Evolutionary conservation across 1,140 invertebrate genomes (phyloP).

Genomic region (Rhynchophorus ferrugineus): DNA sequence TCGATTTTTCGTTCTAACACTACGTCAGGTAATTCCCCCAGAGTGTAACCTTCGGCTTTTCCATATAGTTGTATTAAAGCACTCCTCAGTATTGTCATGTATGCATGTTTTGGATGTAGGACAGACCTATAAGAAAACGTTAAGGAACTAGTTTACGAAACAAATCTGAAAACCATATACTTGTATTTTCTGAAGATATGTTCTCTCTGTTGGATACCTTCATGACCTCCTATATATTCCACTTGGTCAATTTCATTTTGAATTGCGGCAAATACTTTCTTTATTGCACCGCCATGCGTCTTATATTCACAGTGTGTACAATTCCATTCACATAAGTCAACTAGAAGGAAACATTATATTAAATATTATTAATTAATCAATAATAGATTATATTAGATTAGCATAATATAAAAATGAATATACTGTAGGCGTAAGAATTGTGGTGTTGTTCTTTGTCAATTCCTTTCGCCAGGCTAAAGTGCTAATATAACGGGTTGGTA

Average conservation of each 20-base stretch:
- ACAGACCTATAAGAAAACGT: slow-evolving; percentile 45
- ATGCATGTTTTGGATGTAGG: slow-evolving; percentile 65
- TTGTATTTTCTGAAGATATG: slow-evolving; percentile 47
- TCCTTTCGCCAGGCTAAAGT: no score
- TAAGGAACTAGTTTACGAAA: no score
- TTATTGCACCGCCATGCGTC: slow-evolving; percentile 51
- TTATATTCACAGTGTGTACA: slow-evolving; percentile 62
- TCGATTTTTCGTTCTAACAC: slow-evolving; percentile 68
- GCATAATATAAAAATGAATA: no score
- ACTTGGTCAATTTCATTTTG: slow-evolving; percentile 52
- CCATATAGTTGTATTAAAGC: slow-evolving; percentile 69
- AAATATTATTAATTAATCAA: not conserved
- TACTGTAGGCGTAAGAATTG: no score
- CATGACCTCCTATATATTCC: slow-evolving; percentile 40
- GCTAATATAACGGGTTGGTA: no score
- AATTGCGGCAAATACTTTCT: slow-evolving; percentile 51
- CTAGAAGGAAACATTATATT: slow-evolving; percentile 34
- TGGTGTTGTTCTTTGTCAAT: no score
- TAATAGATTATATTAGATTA: no score
- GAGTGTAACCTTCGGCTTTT: slow-evolving; percentile 57
- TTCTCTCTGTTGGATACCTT: slow-evolving; percentile 47
- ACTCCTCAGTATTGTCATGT: slow-evolving; percentile 55
- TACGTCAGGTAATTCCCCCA: slow-evolving; percentile 63
- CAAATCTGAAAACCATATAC: slow-evolving; percentile 40
- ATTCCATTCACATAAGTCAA: slow-evolving; percentile 57